These are phyloP conservation scores for Diploptera punctata DNA, from an alignment of 2,888 invertebrate genomes.

Conservation along the genomic window DNA sequence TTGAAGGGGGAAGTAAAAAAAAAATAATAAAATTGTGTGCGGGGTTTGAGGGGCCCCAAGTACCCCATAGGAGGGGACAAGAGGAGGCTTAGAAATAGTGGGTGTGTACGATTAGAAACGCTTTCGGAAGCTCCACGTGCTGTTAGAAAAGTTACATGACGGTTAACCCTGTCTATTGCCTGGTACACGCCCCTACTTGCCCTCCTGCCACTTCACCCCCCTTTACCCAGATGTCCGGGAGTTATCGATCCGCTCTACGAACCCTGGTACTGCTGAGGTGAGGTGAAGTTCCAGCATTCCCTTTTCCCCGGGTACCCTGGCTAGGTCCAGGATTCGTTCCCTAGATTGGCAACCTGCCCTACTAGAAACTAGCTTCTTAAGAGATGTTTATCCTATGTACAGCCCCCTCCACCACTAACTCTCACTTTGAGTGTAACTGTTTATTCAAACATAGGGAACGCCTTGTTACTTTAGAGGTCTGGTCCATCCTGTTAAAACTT, in stretches of 20 bases:
- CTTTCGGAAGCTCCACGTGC: neutral
- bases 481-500: neutral
- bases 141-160: neutral
- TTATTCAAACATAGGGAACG: neutral
- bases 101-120: neutral
- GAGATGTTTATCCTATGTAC: neutral
- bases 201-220: neutral
- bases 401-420: neutral
- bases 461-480: neutral
- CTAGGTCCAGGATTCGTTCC: slow-evolving; percentile 11
- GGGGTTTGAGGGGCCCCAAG: neutral
- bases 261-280: neutral
- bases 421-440: neutral
- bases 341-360: slow-evolving; percentile 25
- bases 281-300: neutral
- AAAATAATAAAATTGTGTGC: neutral
- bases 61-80: neutral
- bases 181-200: slow-evolving; percentile 4
- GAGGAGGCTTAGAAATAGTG: neutral
- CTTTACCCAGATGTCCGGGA: neutral
- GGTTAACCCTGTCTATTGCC: neutral
- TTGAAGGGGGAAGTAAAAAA: neutral
- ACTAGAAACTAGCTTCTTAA: neutral
- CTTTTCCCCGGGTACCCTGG: slow-evolving; percentile 1
- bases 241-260: slow-evolving; percentile 19